A percentile compares a stretch with the other conserved stretches of the same genome.
Evolutionary conservation across 1,140 invertebrate species (phyloP).

Genomic region (Psix sp.): DNA sequence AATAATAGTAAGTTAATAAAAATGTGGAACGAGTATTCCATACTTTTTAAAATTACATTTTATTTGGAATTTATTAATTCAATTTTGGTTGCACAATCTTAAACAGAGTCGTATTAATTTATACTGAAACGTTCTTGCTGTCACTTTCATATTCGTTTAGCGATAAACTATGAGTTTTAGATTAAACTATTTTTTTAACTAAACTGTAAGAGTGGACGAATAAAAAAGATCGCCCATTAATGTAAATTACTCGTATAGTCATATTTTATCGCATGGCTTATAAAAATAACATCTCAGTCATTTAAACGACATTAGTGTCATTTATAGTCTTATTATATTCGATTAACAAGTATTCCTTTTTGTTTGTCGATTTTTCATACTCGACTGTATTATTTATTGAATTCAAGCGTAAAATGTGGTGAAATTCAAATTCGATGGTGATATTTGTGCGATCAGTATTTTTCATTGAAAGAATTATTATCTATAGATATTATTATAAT

Average conservation of each 20-base stretch:
- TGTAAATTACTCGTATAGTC: conserved; percentile 56
- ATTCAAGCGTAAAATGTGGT: conserved; percentile 14
- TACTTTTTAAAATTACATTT: too few species aligned
- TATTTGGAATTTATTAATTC: too few species aligned
- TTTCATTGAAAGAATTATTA: conserved; percentile 7
- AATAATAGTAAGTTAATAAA: too few species aligned
- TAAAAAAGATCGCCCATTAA: conserved; percentile 52
- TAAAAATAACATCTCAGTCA: conserved; percentile 38
- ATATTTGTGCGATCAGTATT: conserved; percentile 17
- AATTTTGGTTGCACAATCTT: too few species aligned
- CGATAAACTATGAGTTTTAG: conserved; percentile 58
- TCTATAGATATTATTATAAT: conserved; percentile 3
- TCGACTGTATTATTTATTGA: conserved; percentile 33
- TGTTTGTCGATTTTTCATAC: too few species aligned
- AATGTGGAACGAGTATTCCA: too few species aligned
- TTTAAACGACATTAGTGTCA: conserved; percentile 32
- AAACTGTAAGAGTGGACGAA: conserved; percentile 54
- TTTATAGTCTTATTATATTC: too few species aligned
- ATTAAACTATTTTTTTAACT: conserved; percentile 63
- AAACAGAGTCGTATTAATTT: conserved; percentile 49
- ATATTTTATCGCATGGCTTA: conserved; percentile 56
- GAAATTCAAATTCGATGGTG: conserved; percentile 4
- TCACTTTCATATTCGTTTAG: conserved; percentile 55
- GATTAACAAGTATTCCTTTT: too few species aligned
- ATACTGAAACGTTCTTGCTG: conserved; percentile 41